Conservation (phyloP, 1,140 invertebrate genomes). For the Tetramorium parvispinum region DNA sequence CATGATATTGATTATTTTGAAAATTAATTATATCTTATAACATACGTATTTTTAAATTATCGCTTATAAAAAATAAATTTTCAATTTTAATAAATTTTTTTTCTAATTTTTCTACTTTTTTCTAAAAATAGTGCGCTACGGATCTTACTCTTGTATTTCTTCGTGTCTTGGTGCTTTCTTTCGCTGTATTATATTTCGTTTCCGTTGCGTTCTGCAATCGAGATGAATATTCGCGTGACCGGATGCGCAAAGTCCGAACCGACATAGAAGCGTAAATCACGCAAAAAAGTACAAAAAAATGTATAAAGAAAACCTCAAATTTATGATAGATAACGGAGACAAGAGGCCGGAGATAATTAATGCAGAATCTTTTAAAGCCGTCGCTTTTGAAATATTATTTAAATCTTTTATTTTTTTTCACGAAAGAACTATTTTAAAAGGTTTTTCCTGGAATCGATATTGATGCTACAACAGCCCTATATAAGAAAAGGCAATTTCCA, state of each 20-base stretch:
- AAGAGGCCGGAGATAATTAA: neutral
- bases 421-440: neutral
- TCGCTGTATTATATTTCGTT: constrained; percentile 37
- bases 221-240: constrained; percentile 19
- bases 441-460: neutral
- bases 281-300: neutral
- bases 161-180: neutral
- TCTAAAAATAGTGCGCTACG: neutral
- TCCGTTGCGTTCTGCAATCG: neutral
- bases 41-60: neutral
- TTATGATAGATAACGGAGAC: neutral
- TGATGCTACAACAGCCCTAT: neutral
- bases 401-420: neutral
- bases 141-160: constrained; percentile 26
- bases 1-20: neutral
- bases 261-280: neutral
- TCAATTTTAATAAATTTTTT: neutral
- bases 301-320: neutral
- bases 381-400: neutral
- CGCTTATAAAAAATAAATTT: neutral
- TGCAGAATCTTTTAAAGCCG: neutral
- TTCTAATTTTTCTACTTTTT: too few species aligned
- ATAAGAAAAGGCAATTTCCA: constrained; percentile 25
- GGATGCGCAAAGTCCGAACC: too few species aligned
- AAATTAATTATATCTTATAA: neutral